Percentiles rank a stretch among this genome's conserved stretches.
phyloP scores from a whole-genome alignment of 2,113 vertebrate species.

The Vidua chalybeata region DNA sequence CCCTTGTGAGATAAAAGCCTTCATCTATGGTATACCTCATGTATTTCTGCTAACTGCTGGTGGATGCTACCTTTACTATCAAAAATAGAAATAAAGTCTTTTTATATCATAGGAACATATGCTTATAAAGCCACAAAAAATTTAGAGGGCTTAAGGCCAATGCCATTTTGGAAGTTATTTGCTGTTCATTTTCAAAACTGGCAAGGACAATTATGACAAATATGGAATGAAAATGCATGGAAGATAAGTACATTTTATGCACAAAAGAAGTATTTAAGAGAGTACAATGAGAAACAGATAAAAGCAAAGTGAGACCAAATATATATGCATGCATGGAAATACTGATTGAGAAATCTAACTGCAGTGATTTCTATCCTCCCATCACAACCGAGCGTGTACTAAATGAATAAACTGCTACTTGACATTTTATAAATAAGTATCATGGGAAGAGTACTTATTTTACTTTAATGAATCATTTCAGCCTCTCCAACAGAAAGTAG shows the following conservation, averaged over 20 bases:
- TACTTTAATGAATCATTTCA: conserved; percentile 59
- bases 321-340: background rate
- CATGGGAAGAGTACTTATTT: conserved; percentile 48
- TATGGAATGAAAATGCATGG: background rate
- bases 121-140: background rate
- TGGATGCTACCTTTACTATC: background rate
- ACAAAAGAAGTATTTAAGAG: conserved; percentile 2
- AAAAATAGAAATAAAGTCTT: background rate
- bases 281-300: background rate
- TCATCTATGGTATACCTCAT: background rate
- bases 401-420: conserved; percentile 59
- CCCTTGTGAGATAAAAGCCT: background rate
- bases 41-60: background rate
- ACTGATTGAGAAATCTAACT: conserved; percentile 37
- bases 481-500: conserved; percentile 26
- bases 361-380: conserved; percentile 34
- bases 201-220: background rate
- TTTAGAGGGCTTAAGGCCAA: background rate
- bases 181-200: background rate
- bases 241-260: background rate
- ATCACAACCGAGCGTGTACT: background rate
- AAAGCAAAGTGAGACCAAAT: conserved; percentile 29
- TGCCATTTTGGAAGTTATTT: background rate
- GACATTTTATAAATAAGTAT: conserved; percentile 61
- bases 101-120: background rate